Conservation (phyloP, 2,113 vertebrate genomes). For the Pelecanus crispus region DNA sequence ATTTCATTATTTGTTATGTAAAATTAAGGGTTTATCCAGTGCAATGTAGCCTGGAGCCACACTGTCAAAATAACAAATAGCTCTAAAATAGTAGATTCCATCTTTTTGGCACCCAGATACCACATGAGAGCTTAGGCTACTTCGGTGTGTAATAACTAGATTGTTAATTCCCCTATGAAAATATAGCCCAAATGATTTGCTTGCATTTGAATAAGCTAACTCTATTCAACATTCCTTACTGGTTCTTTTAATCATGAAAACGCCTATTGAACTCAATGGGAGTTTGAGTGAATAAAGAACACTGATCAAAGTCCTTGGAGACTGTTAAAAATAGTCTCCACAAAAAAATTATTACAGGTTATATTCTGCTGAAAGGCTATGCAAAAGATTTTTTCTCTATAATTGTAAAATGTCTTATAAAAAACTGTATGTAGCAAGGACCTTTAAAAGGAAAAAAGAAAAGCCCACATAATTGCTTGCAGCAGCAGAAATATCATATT, state of each 20-base stretch:
- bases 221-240: not conserved
- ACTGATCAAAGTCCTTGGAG: not conserved
- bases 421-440: not conserved
- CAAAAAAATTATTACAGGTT: not conserved
- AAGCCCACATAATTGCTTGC: not conserved
- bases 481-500: not conserved
- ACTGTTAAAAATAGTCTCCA: not conserved
- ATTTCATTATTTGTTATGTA: conserved; percentile 8
- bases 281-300: not conserved
- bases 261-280: not conserved
- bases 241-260: conserved; percentile 16
- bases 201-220: not conserved
- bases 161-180: not conserved
- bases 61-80: conserved; percentile 24
- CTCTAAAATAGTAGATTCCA: not conserved
- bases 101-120: conserved; percentile 2
- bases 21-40: conserved; percentile 9
- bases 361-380: not conserved
- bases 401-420: not conserved
- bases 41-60: not conserved
- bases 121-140: not conserved
- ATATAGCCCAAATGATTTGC: not conserved
- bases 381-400: not conserved
- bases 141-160: not conserved
- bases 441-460: not conserved